phyloP scores from a whole-genome alignment of 2,113 vertebrate species.

The Ellobius talpinus region DNA sequence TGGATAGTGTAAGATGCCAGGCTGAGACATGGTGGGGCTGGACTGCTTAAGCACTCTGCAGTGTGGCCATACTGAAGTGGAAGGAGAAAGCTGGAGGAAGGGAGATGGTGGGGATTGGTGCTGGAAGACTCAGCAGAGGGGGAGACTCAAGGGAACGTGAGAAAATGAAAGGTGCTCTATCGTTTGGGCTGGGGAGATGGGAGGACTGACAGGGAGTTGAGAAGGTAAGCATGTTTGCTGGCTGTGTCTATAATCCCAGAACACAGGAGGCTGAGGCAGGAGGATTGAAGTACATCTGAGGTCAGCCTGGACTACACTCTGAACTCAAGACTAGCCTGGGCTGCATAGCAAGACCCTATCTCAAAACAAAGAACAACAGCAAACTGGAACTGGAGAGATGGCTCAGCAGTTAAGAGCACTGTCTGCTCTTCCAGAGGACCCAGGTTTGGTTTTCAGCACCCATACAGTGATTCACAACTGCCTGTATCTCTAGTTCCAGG shows the following conservation, averaged over 20 bases:
- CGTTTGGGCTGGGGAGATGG: neutral
- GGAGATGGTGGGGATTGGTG: neutral
- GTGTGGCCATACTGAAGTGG: neutral
- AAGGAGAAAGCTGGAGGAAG: neutral
- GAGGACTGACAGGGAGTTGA: fast-evolving
- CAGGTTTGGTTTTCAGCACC: neutral
- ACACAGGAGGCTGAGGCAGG: neutral
- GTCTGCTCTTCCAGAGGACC: neutral
- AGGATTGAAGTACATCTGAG: neutral
- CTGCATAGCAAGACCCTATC: neutral
- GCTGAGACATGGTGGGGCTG: neutral
- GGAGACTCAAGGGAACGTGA: neutral
- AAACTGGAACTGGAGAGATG: neutral
- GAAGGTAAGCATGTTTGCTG: neutral
- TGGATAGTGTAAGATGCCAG: neutral
- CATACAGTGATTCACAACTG: neutral
- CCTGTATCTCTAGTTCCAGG: neutral
- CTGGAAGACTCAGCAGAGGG: neutral
- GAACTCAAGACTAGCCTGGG: neutral
- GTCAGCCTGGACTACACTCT: neutral
- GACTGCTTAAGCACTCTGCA: no score
- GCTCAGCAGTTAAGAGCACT: neutral
- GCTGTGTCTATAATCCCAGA: neutral
- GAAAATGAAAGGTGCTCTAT: neutral
- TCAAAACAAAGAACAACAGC: neutral